phyloP scores from a whole-genome alignment of 2,113 vertebrate species.

The Scomber scombrus region DNA sequence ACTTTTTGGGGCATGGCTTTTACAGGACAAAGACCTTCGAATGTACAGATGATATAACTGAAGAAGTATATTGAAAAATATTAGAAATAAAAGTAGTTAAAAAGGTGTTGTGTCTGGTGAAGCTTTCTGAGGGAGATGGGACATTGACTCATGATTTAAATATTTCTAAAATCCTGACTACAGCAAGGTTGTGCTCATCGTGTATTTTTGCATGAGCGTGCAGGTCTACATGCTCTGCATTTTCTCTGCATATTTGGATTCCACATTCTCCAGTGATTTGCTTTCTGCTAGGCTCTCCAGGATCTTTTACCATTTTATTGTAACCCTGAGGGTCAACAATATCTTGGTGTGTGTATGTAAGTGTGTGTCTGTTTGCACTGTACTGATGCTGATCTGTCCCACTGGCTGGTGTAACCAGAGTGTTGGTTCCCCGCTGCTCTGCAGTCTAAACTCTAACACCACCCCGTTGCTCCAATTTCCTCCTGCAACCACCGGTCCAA shows the following conservation, averaged over 20 bases:
- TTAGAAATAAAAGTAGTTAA: neutral
- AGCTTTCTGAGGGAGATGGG: neutral
- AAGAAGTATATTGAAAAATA: neutral
- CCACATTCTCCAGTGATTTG: conserved; percentile 23
- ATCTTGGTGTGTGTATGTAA: conserved; percentile 6
- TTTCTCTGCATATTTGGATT: neutral
- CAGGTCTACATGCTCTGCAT: neutral
- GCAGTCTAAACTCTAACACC: conserved; percentile 41
- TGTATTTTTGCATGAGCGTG: conserved; percentile 3
- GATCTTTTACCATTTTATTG: conserved; percentile 20
- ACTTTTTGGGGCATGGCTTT: neutral
- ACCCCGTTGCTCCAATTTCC: conserved; percentile 46
- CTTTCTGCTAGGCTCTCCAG: conserved; percentile 20
- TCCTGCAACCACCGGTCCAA: conserved; percentile 27
- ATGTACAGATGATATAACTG: neutral
- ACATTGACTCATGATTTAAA: neutral
- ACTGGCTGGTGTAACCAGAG: conserved; percentile 30
- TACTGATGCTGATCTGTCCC: conserved; percentile 32
- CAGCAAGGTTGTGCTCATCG: neutral
- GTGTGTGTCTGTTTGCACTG: conserved; percentile 35
- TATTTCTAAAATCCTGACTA: conserved; percentile 7
- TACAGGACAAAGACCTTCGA: neutral
- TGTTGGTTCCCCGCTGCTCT: conserved; percentile 27
- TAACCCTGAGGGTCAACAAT: conserved; percentile 33
- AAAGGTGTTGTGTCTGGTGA: neutral